Base-by-base conservation (phyloP, 2,797 vertebrate species). In the Cyprinella venusta region DNA sequence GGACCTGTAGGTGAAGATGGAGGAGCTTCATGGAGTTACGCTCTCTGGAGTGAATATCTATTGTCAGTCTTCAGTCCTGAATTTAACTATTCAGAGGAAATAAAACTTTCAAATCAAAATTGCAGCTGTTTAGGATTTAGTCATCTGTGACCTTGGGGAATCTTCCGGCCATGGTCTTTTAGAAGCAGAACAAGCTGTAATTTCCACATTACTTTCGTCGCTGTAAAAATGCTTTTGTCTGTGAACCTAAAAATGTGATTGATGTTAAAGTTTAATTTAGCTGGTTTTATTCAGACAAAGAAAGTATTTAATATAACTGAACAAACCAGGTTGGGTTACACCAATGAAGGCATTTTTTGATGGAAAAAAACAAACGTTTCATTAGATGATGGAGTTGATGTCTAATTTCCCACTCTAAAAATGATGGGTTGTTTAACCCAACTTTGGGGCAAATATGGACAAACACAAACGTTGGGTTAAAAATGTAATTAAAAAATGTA, bases 1-100 rank as follows among this genome's bases (percentile, higher is more conserved):
- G 77, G 85, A 88, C 74, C 80, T 86, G 77, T 77, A 81, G 80
- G 72, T 83, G 80, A 80, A 82, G 52, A 71, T 21, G 61, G 80
- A 82, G 33, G 45, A 75, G 70, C 70, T 76, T 67, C 48, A 40
- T 54, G 16, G 63, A 82, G 80, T 81, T 71, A 30, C 52, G 0
- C 30, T 80, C 26, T 59, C 36, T 33, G 8, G 24, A 63, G 56
- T 33, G 42, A 71, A 80, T n/a, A n/a, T n/a, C n/a, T n/a, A 24
- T 26, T 15, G 24, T 12, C 13, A 63, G 59, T 30, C 61, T 63
- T 72, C 50, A 80, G 24, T 42, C 54, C 56, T 74, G n/a, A 74
- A 63, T 50, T 12, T 63, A 71, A 30, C 7, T 19, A 45, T 52
- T 64, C 2, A 50, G 5, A 59, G 4, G n/a, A 59, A 18, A 36